Evolutionary conservation across 1,140 invertebrate species (phyloP).

Genomic region (Halictus rubicundus): DNA sequence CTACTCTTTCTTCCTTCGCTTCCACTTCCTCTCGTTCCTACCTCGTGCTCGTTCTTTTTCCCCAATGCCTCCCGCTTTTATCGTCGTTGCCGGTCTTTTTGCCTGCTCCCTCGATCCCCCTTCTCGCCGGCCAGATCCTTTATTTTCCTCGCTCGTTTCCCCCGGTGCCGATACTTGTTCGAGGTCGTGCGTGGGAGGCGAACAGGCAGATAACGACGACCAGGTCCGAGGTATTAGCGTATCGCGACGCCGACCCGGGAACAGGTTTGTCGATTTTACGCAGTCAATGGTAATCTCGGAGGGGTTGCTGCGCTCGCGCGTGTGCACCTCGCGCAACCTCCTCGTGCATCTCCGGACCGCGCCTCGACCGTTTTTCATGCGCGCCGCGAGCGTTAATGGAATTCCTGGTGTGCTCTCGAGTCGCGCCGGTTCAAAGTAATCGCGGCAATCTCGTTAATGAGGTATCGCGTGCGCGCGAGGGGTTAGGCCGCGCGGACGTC

Average conservation of each 20-base stretch:
- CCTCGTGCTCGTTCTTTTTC: neutral
- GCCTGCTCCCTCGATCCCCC: neutral
- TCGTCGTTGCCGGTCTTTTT: neutral
- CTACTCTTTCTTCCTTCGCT: neutral
- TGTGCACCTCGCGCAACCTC: too few species aligned
- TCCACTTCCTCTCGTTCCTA: neutral
- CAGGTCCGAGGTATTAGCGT: slow-evolving; percentile 37
- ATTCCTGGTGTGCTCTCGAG: slow-evolving; percentile 17
- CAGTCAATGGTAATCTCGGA: slow-evolving; percentile 26
- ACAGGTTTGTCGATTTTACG: slow-evolving; percentile 48
- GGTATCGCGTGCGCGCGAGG: slow-evolving; percentile 1
- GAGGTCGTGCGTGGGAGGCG: slow-evolving; percentile 26
- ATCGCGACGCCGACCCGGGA: slow-evolving; percentile 19
- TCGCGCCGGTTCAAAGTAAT: slow-evolving; percentile 17
- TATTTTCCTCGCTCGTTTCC: slow-evolving; percentile 9
- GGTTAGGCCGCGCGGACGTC: neutral
- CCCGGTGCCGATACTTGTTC: slow-evolving; percentile 19
- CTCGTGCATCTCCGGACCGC: neutral
- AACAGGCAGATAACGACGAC: slow-evolving; percentile 51
- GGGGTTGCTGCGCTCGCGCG: neutral
- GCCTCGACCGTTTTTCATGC: neutral
- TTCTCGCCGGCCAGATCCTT: neutral
- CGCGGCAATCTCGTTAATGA: slow-evolving; percentile 29
- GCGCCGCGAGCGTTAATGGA: slow-evolving; percentile 29
- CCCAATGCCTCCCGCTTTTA: neutral